Base-by-base conservation (phyloP, 1,140 invertebrate genomes). In the Gryon sp. region DNA sequence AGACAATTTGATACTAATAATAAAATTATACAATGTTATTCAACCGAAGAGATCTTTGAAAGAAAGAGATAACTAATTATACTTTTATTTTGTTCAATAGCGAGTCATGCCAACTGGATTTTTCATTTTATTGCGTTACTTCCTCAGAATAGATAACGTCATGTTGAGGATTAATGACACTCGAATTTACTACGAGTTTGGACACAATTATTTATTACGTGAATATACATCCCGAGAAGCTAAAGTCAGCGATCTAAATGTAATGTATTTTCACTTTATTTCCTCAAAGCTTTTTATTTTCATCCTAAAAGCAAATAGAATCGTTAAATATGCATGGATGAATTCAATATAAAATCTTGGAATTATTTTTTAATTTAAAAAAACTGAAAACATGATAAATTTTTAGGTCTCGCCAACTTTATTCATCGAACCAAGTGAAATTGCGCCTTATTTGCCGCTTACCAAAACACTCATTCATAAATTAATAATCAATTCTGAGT, bases 61-160 rank as follows among this genome's bases (percentile, higher is more conserved):
- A 12, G 14, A 11, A 28, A 28, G 6, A 28, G 7, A 28, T 28
- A 2, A 28, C n/a, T 28, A 7, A 34, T 12, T 11, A 12, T n/a
- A n/a, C n/a, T n/a, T 11, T 34, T 1, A 34, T 12, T 12, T 78
- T 83, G 80, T 81, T 80, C 90, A 92, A 65, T 89, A 98, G 96
- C 92, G 98, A 82, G 96, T 98, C 0, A 99, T 99, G 98, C 96
- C 96, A 0, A 92, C 92, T 19, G 94, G 95, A 79, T 98, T 98
- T 89, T 99, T 98, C 84, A 92, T 99, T 46, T 88, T 99, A 0
- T 85, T 97, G 18, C 91, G 98, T 80, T 97, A 95, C 83, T 99
- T 98, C 87, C 88, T 99, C 48, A 91, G 98, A 84, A 95, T 99
- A 3, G 98, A 99, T 86, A 92, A 95, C 82, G 97, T 99, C 0